Evolutionary conservation across 2,888 invertebrate genomes (phyloP).

Genomic region (Pteria penguin): DNA sequence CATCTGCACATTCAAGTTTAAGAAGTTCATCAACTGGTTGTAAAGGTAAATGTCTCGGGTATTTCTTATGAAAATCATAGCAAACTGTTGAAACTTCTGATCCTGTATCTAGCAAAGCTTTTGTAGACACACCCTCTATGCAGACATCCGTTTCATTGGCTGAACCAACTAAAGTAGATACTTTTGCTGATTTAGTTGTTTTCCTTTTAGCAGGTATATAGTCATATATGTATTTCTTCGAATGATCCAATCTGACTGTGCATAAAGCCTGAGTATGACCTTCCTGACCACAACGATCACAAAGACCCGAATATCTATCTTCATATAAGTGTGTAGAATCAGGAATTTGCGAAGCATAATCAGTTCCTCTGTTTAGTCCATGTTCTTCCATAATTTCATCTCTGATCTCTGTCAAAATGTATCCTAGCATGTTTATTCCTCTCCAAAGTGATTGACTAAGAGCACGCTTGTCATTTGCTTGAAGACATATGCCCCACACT

Average conservation of each 20-base stretch:
- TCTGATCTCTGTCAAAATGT: background rate
- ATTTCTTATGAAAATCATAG: background rate
- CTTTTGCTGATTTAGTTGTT: background rate
- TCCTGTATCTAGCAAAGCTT: background rate
- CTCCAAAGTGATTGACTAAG: background rate
- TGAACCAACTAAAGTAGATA: no score
- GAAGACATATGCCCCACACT: no score
- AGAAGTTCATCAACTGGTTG: background rate
- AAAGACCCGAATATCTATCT: no score
- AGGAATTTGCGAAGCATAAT: no score
- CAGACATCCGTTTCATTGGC: background rate
- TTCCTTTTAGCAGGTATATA: background rate
- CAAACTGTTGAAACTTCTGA: background rate
- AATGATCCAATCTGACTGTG: background rate
- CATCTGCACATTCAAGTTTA: conserved; percentile 4
- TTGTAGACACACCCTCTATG: background rate
- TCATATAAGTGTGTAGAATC: no score
- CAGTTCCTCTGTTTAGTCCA: no score
- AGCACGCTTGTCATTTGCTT: no score
- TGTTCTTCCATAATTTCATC: no score
- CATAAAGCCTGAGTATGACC: background rate
- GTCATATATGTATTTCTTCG: background rate
- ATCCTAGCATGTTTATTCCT: background rate
- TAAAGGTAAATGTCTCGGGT: no score
- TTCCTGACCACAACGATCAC: background rate